phyloP scores from a whole-genome alignment of 2,113 vertebrate species.

The Garra rufa region DNA sequence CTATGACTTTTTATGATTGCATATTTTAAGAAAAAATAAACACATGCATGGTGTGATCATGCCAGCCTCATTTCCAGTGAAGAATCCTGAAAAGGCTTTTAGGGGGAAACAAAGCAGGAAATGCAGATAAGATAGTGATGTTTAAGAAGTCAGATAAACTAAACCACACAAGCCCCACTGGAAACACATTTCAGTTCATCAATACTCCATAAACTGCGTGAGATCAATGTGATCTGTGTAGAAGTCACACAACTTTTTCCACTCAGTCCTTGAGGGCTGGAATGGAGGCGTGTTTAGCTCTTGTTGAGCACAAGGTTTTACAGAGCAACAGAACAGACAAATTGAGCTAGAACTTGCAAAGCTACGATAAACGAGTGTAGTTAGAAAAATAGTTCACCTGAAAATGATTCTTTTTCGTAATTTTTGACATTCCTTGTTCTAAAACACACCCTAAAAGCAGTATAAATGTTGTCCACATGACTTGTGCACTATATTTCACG shows the following conservation, averaged over 20 bases:
- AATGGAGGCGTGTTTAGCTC: not conserved
- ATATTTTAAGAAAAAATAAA: slow-evolving; percentile 8
- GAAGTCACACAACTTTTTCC: not conserved
- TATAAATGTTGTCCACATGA: not conserved
- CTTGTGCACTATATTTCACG: not conserved
- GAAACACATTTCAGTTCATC: slow-evolving; percentile 15
- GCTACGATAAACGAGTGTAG: not conserved
- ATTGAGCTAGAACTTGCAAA: not conserved
- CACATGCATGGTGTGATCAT: not conserved
- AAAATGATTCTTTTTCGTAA: not conserved
- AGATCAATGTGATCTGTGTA: not conserved
- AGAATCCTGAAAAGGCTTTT: slow-evolving; percentile 8
- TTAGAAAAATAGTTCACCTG: not conserved
- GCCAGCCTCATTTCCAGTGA: not conserved
- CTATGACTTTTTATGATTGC: not conserved
- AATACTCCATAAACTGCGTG: not conserved
- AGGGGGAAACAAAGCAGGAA: slow-evolving; percentile 66
- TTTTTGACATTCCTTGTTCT: not conserved
- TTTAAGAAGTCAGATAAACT: slow-evolving; percentile 64
- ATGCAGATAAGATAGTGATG: slow-evolving; percentile 72
- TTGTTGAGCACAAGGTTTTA: not conserved
- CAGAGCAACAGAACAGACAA: not conserved
- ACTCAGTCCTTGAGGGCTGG: not conserved
- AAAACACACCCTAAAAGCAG: not conserved
- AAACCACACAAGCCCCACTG: not conserved